phyloP scores from a whole-genome alignment of 2,797 vertebrate species.

The Muscicapa comitata region DNA sequence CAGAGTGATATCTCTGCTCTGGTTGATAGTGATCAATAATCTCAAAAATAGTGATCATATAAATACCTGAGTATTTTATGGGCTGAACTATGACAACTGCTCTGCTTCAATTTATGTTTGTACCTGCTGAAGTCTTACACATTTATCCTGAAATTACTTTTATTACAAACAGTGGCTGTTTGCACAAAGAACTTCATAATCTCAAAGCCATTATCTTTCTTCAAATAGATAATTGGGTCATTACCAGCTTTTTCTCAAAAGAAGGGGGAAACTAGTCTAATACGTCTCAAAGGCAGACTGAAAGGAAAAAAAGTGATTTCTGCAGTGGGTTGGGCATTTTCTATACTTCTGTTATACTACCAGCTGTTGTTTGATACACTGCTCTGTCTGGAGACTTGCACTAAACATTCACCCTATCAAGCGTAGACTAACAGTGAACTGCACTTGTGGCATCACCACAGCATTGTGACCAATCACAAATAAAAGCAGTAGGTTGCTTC shows the following conservation, averaged over 20 bases:
- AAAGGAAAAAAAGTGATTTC: background rate
- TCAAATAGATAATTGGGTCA: background rate
- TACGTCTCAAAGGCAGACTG: background rate
- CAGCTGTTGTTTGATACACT: constrained; percentile 68
- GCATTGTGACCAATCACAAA: constrained; percentile 65
- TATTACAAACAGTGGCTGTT: background rate
- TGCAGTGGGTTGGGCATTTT: background rate
- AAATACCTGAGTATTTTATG: background rate
- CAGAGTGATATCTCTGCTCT: background rate
- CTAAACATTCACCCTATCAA: constrained; percentile 70
- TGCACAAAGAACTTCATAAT: background rate
- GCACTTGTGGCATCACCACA: constrained; percentile 57
- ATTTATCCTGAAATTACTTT: background rate
- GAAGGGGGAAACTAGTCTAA: background rate
- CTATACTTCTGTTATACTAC: background rate
- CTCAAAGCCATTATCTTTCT: background rate
- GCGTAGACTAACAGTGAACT: constrained; percentile 77
- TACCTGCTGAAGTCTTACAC: background rate
- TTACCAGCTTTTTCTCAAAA: background rate
- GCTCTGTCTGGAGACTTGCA: constrained; percentile 48
- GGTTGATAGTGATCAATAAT: background rate
- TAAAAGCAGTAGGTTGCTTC: constrained; percentile 63
- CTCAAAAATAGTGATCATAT: background rate
- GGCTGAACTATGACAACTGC: background rate
- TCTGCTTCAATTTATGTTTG: background rate